Percentiles rank a stretch among this genome's conserved stretches.
phyloP scores from a whole-genome alignment of 2,888 invertebrate species.

The Stenotaenia linearis region DNA sequence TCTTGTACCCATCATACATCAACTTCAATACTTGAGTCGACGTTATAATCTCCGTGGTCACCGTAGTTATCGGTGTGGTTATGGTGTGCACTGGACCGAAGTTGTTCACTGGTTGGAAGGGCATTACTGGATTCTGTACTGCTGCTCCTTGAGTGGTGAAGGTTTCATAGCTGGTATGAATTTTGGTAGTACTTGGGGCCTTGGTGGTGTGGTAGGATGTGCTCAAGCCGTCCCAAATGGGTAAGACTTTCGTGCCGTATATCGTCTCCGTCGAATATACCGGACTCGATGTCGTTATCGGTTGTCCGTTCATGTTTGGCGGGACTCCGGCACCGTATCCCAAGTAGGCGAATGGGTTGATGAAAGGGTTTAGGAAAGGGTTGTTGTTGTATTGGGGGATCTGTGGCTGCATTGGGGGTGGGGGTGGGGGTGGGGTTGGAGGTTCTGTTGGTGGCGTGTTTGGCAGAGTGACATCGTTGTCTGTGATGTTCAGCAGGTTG shows the following conservation, averaged over 20 bases:
- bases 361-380: constrained; percentile 27
- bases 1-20: constrained; percentile 36
- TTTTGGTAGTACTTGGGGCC: constrained; percentile 30
- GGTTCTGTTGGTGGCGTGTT: background rate
- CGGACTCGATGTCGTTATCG: constrained; percentile 72
- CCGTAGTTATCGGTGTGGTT: constrained; percentile 31
- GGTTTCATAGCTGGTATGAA: constrained; percentile 35
- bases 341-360: constrained; percentile 30
- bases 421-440: background rate
- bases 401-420: background rate
- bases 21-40: constrained; percentile 36
- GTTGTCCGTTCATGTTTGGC: constrained; percentile 48
- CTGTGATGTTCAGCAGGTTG: constrained; percentile 15
- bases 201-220: constrained; percentile 64
- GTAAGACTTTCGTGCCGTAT: constrained; percentile 75
- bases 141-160: constrained; percentile 32
- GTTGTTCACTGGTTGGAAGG: constrained; percentile 8
- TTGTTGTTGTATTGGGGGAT: background rate
- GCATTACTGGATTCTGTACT: constrained; percentile 12
- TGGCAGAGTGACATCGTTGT: background rate
- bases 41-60: constrained; percentile 35
- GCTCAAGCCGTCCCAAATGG: constrained; percentile 59
- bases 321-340: constrained; percentile 10
- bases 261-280: constrained; percentile 62
- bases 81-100: constrained; percentile 31